Percentiles rank a stretch among this genome's conserved stretches.
These are phyloP conservation scores for Theretra japonica DNA, from an alignment of 2,888 invertebrate species.

Conservation along the genomic window DNA sequence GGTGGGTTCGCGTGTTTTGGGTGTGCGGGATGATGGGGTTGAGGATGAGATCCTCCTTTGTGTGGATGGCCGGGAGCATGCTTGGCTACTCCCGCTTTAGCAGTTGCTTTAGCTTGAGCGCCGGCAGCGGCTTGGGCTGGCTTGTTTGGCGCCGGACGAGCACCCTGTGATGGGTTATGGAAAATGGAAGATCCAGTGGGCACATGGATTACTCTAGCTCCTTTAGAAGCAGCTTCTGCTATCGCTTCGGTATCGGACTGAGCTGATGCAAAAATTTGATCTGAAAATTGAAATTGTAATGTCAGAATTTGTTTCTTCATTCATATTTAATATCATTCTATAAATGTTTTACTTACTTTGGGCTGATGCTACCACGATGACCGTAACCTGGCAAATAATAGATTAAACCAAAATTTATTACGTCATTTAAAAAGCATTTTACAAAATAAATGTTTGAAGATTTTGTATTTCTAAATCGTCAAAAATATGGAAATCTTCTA, in stretches of 20 bases:
- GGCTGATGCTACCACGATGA: background rate
- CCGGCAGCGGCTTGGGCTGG: background rate
- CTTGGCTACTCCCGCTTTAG: background rate
- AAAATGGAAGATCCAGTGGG: background rate
- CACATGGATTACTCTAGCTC: background rate
- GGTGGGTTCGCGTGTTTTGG: background rate
- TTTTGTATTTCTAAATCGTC: too few relatives aligned
- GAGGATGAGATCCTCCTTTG: background rate
- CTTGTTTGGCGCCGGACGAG: background rate
- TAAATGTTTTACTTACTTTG: background rate
- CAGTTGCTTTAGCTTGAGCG: background rate
- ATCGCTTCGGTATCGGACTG: background rate
- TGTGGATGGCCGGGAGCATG: background rate
- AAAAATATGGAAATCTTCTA: too few relatives aligned
- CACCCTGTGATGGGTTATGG: too few relatives aligned
- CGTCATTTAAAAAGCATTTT: too few relatives aligned
- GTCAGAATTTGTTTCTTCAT: too few relatives aligned
- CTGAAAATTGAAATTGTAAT: background rate
- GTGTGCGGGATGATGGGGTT: background rate
- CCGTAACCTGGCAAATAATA: conserved; percentile 7
- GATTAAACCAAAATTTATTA: background rate
- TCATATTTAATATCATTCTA: background rate
- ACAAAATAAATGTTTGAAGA: too few relatives aligned
- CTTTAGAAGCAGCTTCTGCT: background rate
- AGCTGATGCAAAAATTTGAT: background rate